Percentiles rank a stretch among this genome's conserved stretches.
Evolutionary conservation across 2,888 invertebrate species (phyloP).

Genomic region (Muschampia plurimacula): DNA sequence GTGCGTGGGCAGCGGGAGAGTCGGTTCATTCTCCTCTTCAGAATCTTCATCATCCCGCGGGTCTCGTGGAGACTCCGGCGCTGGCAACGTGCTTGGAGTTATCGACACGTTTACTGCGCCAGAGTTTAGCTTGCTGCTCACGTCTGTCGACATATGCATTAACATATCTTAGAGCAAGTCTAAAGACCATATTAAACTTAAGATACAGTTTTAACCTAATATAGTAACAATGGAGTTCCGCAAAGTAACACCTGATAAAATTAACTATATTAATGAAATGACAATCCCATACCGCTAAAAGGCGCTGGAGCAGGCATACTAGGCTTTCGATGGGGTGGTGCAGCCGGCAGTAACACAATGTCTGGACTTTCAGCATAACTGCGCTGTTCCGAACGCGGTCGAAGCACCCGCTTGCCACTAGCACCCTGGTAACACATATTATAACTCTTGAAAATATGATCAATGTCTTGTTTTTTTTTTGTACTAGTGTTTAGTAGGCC

Average conservation of each 20-base stretch:
- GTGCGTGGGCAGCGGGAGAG: constrained; percentile 88
- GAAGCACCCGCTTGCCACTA: constrained; percentile 88
- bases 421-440: constrained; percentile 60
- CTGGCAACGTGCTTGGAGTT: constrained; percentile 86
- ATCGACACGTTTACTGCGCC: constrained; percentile 76
- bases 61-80: constrained; percentile 77
- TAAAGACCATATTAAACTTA: no score
- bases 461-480: no score
- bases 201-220: no score
- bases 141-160: constrained; percentile 57
- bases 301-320: constrained; percentile 62
- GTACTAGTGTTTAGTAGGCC: not conserved
- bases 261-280: not conserved
- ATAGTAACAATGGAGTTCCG: no score
- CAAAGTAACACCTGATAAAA: no score
- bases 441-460: not conserved
- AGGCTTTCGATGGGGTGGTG: constrained; percentile 79
- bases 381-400: constrained; percentile 93
- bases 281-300: constrained; percentile 60
- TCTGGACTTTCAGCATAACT: constrained; percentile 95
- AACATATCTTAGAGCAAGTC: no score
- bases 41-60: constrained; percentile 81
- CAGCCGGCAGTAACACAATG: constrained; percentile 87
- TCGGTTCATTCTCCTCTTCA: constrained; percentile 88
- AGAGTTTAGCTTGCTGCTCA: constrained; percentile 85